Base-by-base conservation (phyloP, 2,888 invertebrate species). In the Chloroclysta siterata region DNA sequence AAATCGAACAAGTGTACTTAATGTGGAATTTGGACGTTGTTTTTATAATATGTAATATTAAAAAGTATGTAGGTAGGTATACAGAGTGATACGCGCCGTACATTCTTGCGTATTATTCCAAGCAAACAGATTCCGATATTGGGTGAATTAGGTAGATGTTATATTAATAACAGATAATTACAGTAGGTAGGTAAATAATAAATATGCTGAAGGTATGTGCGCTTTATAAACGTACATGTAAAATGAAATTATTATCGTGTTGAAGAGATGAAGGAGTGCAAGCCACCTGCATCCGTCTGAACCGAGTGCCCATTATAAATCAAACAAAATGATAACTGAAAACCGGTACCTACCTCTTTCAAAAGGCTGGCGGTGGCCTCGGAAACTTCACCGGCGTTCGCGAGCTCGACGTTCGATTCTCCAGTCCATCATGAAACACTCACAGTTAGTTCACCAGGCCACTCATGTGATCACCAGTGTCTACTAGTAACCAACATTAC, bases 321-420 rank as follows among this genome's bases (percentile, higher is more conserved):
- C 89, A 89, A 90, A 90, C 86, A 89, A 90, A 90, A 91, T 89
- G 85, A 91, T 89, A 89, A 89, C 84, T 83, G 83, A 89, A 91
- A 93, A 93, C 92, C 90, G 90, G 92, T 93, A 92, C 92, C 90
- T 93, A 92, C 92, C 90, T 91, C 85, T 87, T 89, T 89, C 78
- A 90, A 90, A 91, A 89, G 86, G 77, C 83, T 84, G 85, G 78
- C 83, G 84, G 81, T 83, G 87, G 85, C 88, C 88, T 89, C 87
- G 87, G 82, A 83, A 81, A 83, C 87, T 90, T 89, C 89, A 89
- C 82, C 86, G 85, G 81, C 76, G 82, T 73, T 81, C 78, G 78
- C 79, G 77, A 73, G 79, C 78, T 80, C 79, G 81, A 79, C 86
- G 87, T 78, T 84, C 78, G 72, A 86, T 84, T 82, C 83, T 85